Evolutionary conservation across 2,113 vertebrate species (phyloP).

Genomic region (Osmerus mordax): DNA sequence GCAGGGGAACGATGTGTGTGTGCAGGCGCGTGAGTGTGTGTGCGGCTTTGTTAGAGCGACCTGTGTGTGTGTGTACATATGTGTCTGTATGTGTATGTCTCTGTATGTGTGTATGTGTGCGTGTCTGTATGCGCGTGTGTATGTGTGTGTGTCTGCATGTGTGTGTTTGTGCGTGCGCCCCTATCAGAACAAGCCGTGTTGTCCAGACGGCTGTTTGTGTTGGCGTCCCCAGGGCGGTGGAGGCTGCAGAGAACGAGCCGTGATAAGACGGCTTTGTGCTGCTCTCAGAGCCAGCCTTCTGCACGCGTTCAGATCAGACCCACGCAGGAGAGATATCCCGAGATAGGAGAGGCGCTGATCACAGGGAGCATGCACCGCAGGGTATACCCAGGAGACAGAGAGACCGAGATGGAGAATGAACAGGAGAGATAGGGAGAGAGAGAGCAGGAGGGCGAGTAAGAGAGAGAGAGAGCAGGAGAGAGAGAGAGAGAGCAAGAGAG

Average conservation of each 20-base stretch:
- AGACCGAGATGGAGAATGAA: too few relatives aligned
- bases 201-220: slow-evolving; percentile 36
- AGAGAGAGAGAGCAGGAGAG: background rate
- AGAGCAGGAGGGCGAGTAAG: background rate
- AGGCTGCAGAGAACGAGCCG: slow-evolving; percentile 50
- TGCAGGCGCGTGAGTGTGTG: too few relatives aligned
- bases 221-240: slow-evolving; percentile 38
- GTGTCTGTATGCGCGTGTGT: too few relatives aligned
- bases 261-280: slow-evolving; percentile 50
- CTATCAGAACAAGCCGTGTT: background rate
- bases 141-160: too few relatives aligned
- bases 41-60: too few relatives aligned
- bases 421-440: background rate
- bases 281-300: slow-evolving; percentile 26
- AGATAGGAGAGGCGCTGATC: slow-evolving; percentile 14
- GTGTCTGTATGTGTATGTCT: too few relatives aligned
- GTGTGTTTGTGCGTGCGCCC: too few relatives aligned
- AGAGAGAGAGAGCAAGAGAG: background rate
- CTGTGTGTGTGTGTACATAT: too few relatives aligned
- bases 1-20: too few relatives aligned
- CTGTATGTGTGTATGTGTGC: too few relatives aligned
- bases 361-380: slow-evolving; percentile 31
- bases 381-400: background rate
- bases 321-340: too few relatives aligned
- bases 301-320: background rate